phyloP scores from a whole-genome alignment of 2,888 invertebrate species.

The Aromia moschata region DNA sequence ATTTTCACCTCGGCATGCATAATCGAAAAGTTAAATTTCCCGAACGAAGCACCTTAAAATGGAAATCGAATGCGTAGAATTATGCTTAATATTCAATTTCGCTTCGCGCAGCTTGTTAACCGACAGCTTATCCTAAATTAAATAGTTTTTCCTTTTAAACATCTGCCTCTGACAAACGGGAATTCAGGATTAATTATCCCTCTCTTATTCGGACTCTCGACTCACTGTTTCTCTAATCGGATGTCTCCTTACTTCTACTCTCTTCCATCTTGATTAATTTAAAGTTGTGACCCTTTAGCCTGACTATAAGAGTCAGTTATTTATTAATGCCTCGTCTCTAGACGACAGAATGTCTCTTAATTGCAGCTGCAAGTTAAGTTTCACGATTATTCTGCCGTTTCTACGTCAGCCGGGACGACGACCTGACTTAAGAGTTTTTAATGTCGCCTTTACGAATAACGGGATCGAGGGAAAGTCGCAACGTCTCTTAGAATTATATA shows the following conservation, averaged over 20 bases:
- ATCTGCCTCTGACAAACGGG: constrained; percentile 55
- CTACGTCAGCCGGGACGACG: neutral
- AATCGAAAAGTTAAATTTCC: neutral
- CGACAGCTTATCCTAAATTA: constrained; percentile 46
- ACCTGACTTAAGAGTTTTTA: constrained; percentile 2
- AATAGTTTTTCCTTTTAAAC: constrained; percentile 51
- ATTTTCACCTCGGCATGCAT: neutral
- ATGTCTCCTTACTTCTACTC: constrained; percentile 44
- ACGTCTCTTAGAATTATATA: neutral
- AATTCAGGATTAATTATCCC: constrained; percentile 56
- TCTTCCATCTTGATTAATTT: constrained; percentile 39
- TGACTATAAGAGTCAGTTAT: constrained; percentile 22
- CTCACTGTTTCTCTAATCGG: constrained; percentile 53
- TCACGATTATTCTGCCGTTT: constrained; percentile 8
- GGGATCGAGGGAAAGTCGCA: neutral
- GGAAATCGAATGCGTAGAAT: constrained; percentile 15
- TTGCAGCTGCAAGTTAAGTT: constrained; percentile 18
- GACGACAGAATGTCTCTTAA: constrained; percentile 7
- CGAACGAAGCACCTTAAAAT: constrained; percentile 8
- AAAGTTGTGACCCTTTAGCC: constrained; percentile 25
- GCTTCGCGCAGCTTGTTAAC: constrained; percentile 35
- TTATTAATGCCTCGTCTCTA: constrained; percentile 21
- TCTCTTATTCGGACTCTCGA: constrained; percentile 50
- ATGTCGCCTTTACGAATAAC: neutral
- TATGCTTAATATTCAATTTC: constrained; percentile 46